Base-by-base conservation (phyloP, 37 sponge, comb jelly and placozoan genomes). In the Geodia barretti region DNA sequence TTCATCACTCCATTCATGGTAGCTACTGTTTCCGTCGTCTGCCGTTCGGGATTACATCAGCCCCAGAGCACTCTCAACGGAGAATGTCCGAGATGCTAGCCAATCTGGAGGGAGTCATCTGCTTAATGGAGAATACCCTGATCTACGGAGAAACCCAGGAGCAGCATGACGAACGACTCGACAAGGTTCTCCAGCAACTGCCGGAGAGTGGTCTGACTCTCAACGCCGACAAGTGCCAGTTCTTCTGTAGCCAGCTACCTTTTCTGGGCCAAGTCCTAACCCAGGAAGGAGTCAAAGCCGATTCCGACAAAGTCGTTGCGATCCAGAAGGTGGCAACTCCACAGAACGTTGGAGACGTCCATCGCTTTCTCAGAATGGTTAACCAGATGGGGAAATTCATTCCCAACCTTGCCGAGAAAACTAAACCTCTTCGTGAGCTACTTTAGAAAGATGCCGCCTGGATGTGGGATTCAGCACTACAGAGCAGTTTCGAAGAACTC, bases 51-150 rank as follows among this genome's bases (percentile, higher is more conserved):
- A 66, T 68, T 17, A 79, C 70, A 24, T 77, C 78, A 11, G 78
- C 67, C 4, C 78, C 78, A 1, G 63, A 81, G 40, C 21, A 40
- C 5, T 81, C 71, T 39, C 82, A 81, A 41, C 64, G 59, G 31
- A 65, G 32, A n/a, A 86, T 86, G 75, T 41, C 28, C 2, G 24
- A 60, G 25, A 70, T 77, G 4, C 41, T 86, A 26, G 66, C 39
- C n/a, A 39, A 60, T 21, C 75, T 88, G 4, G 54, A 81, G 59
- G 89, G 89, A 82, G 72, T 76, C n/a, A 43, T 83, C 20, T 71
- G 82, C 29, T 70, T 63, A 17, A 58, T 88, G 66, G 81, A 86
- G 47, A 76, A 86, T 37, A 29, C 73, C 34, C 75, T 87, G 23
- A 62, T 87, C 11, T 73, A 32, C 25, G 73, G 73, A n/a, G 66